Percentiles rank a stretch among this genome's conserved stretches.
Evolutionary conservation across 2,797 vertebrate genomes (phyloP).

Genomic region (Todus mexicanus): DNA sequence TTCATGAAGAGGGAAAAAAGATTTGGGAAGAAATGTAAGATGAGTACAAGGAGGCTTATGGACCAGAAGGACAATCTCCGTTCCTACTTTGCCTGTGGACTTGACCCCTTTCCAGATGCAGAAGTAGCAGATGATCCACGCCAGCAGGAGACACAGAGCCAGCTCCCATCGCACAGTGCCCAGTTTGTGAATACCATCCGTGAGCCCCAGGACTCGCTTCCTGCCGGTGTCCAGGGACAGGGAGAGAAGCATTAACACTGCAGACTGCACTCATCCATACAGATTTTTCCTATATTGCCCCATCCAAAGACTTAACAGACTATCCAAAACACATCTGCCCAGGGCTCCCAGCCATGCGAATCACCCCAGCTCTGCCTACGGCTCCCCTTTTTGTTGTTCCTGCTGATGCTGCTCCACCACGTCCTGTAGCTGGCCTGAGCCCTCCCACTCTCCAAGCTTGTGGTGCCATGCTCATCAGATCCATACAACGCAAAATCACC

Average conservation of each 20-base stretch:
- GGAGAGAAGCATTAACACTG: constrained; percentile 9
- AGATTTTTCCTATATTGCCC: neutral
- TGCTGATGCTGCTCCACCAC: neutral
- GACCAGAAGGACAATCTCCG: neutral
- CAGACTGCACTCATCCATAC: neutral
- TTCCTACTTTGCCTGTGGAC: constrained; percentile 79
- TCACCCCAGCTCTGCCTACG: neutral
- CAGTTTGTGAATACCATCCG: constrained; percentile 73
- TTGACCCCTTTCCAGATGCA: constrained; percentile 86
- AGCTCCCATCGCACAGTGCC: constrained; percentile 76
- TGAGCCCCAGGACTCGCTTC: constrained; percentile 78
- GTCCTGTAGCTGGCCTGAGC: neutral
- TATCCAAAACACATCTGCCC: neutral
- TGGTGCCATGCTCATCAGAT: rapidly evolving
- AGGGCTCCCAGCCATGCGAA: neutral
- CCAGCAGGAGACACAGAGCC: constrained; percentile 77
- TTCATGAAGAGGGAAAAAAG: neutral
- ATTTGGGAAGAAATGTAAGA: neutral
- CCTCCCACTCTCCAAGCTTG: neutral
- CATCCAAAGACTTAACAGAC: neutral
- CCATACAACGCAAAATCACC: neutral
- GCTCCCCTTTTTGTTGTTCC: neutral
- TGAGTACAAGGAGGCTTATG: neutral
- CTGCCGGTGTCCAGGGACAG: constrained; percentile 63
- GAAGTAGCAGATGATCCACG: constrained; percentile 85